Percentiles rank a stretch among this genome's conserved stretches.
Conservation (phyloP, 2,113 vertebrate species). For the Loxodonta africana region DNA sequence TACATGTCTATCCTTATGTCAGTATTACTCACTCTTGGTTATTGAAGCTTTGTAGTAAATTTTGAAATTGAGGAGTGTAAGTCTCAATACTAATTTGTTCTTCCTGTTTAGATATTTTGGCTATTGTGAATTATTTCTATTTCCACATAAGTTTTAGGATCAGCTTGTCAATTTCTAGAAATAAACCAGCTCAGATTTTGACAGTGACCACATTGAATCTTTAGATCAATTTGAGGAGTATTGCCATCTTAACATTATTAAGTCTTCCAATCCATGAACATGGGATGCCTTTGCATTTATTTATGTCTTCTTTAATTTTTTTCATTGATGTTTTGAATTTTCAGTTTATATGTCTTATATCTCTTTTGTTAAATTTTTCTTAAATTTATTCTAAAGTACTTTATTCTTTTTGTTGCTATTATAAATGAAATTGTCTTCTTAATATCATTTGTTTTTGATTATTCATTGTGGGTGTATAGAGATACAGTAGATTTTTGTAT, state of each 20-base stretch:
- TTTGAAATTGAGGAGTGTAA: neutral
- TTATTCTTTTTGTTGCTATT: neutral
- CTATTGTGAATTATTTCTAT: too few species aligned
- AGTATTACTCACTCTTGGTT: neutral
- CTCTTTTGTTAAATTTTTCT: neutral
- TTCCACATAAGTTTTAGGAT: too few species aligned
- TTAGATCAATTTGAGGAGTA: neutral
- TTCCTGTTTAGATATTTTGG: too few species aligned
- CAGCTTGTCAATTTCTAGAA: neutral
- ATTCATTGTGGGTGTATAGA: neutral
- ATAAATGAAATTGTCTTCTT: too few species aligned
- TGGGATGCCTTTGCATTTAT: neutral
- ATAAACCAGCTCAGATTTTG: neutral
- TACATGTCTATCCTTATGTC: neutral
- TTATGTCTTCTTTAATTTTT: neutral
- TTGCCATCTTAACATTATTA: neutral
- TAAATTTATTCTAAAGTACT: neutral
- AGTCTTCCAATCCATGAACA: neutral
- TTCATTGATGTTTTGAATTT: neutral
- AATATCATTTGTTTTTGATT: neutral
- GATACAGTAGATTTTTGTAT: too few species aligned
- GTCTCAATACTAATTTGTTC: neutral
- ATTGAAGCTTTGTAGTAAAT: neutral
- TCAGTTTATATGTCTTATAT: neutral
- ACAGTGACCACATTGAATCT: neutral